Evolutionary conservation across 1,140 invertebrate genomes (phyloP), one percentile per base, ranked within the genome.

Genomic region (Bursaphelenchus mucronatus): DNA sequence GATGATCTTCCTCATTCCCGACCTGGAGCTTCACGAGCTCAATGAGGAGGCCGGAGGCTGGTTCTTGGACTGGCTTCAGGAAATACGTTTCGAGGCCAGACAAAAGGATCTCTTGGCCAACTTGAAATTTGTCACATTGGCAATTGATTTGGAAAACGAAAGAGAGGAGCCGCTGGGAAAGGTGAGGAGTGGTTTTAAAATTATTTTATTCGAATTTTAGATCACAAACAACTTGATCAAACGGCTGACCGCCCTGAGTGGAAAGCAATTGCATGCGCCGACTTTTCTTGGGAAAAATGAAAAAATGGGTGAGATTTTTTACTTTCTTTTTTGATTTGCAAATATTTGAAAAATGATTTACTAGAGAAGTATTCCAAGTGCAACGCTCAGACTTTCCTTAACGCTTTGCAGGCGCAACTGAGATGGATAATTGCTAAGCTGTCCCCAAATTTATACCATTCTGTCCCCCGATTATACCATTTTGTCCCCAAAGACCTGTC

Each of bases 51-150:
- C 57, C 2, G 57, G 45, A 1, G 11, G 11, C 30, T 59, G 57
- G 57, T 59, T 59, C 41, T 59, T 59, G 13, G 57, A 59, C 40
- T 59, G 57, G 57, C 40, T 59, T 6, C 57, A 59, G 40, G 57
- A 59, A 7, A 59, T 59, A 3, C 57, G 57, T 17, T 59, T 59
- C 41, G 57, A 59, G 40, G 30, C 30, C 13, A 13, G 40, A 13
- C 40, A 59, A 50, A 13, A 39, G 30, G 11, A 13, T 13, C 40
- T 59, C 40, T 43, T 59, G 15, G 11, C 21, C 41, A 45, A 30
- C 11, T 3, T 59, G n/a, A 2, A 9, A n/a, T 59, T 40, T 44
- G 19, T 3, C 21, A 43, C 30, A 6, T 59, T 46, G 17, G 30
- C 57, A 3, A 44, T 59, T 11, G 40, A 15, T 40, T 30, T 30